Conservation (phyloP, 2,797 vertebrate genomes). For the Gallinago nigripennis region DNA sequence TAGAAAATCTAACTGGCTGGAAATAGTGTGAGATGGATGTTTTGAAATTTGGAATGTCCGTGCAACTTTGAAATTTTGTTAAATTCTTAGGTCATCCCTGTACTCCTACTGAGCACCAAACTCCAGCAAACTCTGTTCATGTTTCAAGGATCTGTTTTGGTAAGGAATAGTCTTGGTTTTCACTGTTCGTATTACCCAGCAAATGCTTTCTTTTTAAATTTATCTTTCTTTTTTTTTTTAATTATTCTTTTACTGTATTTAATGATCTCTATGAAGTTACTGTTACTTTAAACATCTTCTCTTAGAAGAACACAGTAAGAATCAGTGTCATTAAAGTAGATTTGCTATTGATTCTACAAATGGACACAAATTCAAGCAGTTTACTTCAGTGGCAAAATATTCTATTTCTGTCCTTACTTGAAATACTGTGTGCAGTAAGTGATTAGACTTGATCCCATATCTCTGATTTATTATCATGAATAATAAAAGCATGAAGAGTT, state of each 20-base stretch:
- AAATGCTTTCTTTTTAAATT: neutral
- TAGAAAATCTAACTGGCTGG: neutral
- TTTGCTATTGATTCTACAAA: fast-evolving
- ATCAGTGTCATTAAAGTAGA: neutral
- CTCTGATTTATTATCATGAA: neutral
- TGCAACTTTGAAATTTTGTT: neutral
- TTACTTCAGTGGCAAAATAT: neutral
- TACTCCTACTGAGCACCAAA: conserved; percentile 71
- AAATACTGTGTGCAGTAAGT: neutral
- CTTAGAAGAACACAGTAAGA: neutral
- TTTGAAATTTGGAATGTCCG: neutral
- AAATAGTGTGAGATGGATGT: fast-evolving
- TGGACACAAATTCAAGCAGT: neutral
- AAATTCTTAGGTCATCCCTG: conserved; percentile 65
- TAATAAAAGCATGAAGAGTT: neutral
- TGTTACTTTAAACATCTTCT: neutral
- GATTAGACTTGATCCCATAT: neutral
- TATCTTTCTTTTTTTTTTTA: neutral
- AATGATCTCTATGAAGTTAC: neutral
- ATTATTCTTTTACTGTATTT: neutral
- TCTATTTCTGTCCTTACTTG: neutral
- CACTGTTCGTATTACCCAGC: neutral
- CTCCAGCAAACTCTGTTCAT: neutral
- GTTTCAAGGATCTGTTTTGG: conserved; percentile 75
- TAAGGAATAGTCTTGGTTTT: conserved; percentile 62